A percentile compares a stretch with the other conserved stretches of the same genome.
Evolutionary conservation across 1,140 invertebrate genomes (phyloP).

Genomic region (Drosophila navojoa): DNA sequence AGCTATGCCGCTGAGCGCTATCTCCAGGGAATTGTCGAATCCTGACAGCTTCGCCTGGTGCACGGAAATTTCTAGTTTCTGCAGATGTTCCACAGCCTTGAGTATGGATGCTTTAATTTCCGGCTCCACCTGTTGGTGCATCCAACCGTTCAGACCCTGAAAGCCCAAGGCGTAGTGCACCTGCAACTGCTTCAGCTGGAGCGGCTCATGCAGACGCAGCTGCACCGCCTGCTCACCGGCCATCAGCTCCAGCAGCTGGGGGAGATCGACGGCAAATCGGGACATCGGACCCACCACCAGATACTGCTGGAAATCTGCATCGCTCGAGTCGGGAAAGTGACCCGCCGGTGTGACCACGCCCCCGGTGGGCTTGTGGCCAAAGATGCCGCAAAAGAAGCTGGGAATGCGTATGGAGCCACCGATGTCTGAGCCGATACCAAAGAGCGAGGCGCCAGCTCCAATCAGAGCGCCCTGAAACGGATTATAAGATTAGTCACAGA

Average conservation of each 20-base stretch:
- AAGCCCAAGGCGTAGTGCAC: conserved; percentile 74
- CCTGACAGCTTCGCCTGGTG: conserved; percentile 33
- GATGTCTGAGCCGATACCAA: conserved; percentile 91
- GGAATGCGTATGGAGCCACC: conserved; percentile 94
- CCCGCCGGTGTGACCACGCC: conserved; percentile 86
- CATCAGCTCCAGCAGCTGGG: conserved; percentile 88
- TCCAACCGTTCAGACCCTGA: conserved; percentile 62
- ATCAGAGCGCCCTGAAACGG: conserved; percentile 87
- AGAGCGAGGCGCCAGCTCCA: conserved; percentile 81
- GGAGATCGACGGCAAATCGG: conserved; percentile 91
- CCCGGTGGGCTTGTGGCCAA: conserved; percentile 93
- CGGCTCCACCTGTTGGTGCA: conserved; percentile 49
- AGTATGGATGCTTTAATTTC: conserved; percentile 54
- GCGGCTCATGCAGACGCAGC: conserved; percentile 83
- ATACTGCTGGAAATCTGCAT: conserved; percentile 84
- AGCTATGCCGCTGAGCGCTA: conserved; percentile 48
- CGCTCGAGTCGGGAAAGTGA: conserved; percentile 85
- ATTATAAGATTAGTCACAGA: not conserved
- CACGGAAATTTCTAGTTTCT: conserved; percentile 42
- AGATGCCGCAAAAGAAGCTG: conserved; percentile 92
- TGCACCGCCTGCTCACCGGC: conserved; percentile 79
- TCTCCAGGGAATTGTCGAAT: conserved; percentile 65
- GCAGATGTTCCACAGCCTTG: conserved; percentile 49
- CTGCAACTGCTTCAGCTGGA: conserved; percentile 87
- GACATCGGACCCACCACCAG: conserved; percentile 91